Conservation (phyloP, 2,113 vertebrate genomes). For the Clinocottus analis region DNA sequence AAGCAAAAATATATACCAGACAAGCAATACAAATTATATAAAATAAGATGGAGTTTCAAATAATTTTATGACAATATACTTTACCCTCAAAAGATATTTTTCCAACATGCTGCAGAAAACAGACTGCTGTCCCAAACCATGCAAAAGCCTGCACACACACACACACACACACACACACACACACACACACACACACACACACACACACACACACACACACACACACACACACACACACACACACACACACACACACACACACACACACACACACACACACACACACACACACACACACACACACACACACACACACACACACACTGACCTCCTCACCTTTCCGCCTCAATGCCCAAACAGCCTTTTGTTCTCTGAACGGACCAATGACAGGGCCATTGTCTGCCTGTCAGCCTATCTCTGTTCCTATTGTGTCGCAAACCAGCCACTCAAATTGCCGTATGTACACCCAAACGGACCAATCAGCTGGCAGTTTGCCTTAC, state of each 20-base stretch:
- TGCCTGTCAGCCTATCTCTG: constrained; percentile 43
- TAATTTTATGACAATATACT: neutral
- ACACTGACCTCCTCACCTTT: constrained; percentile 54
- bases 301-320: constrained; percentile 35
- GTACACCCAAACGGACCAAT: constrained; percentile 31
- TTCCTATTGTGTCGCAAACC: constrained; percentile 48
- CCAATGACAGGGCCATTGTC: constrained; percentile 50
- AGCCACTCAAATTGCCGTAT: constrained; percentile 35
- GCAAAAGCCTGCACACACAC: neutral
- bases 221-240: constrained; percentile 26
- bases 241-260: constrained; percentile 27
- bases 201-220: constrained; percentile 26
- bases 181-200: constrained; percentile 22
- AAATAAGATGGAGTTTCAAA: neutral
- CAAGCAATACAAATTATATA: no score
- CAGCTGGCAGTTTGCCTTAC: neutral
- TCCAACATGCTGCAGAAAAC: neutral
- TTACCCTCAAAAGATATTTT: neutral
- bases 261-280: constrained; percentile 26
- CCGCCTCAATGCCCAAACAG: constrained; percentile 39
- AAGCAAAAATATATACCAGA: no score
- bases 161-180: neutral
- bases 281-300: no score
- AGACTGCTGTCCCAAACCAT: neutral
- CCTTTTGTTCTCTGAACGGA: constrained; percentile 52